phyloP scores from a whole-genome alignment of 2,888 invertebrate genomes.

The Chymomyza amoena region DNA sequence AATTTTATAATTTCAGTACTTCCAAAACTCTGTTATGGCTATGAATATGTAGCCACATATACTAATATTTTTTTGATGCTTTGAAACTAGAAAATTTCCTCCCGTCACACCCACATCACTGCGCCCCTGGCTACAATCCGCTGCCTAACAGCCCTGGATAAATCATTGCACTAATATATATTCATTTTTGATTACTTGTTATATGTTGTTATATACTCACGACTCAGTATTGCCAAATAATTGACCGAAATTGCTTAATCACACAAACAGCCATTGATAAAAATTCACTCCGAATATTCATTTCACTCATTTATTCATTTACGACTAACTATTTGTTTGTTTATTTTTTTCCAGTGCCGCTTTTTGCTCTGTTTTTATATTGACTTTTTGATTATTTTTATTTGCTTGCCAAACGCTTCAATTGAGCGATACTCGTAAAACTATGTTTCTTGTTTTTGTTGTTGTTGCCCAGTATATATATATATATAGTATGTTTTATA shows the following conservation, averaged over 20 bases:
- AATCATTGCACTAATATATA: too few species aligned
- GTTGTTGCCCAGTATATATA: not conserved
- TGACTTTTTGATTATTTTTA: slow-evolving; percentile 72
- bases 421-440: slow-evolving; percentile 64
- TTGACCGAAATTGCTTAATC: not conserved
- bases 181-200: not conserved
- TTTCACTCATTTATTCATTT: slow-evolving; percentile 9
- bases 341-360: not conserved
- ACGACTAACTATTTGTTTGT: too few species aligned
- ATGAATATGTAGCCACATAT: too few species aligned
- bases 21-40: too few species aligned
- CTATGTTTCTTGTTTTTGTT: slow-evolving; percentile 44
- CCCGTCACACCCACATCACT: too few species aligned
- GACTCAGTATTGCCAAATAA: not conserved
- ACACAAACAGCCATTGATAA: not conserved
- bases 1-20: too few species aligned
- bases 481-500: slow-evolving; percentile 4
- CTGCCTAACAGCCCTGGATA: too few species aligned
- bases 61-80: too few species aligned
- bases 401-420: slow-evolving; percentile 61
- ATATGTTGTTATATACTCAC: not conserved
- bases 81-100: too few species aligned
- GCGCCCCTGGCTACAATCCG: too few species aligned
- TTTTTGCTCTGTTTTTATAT: slow-evolving; percentile 29
- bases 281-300: not conserved